phyloP scores from a whole-genome alignment of 2,113 vertebrate genomes.

The Falcunculus frontatus region DNA sequence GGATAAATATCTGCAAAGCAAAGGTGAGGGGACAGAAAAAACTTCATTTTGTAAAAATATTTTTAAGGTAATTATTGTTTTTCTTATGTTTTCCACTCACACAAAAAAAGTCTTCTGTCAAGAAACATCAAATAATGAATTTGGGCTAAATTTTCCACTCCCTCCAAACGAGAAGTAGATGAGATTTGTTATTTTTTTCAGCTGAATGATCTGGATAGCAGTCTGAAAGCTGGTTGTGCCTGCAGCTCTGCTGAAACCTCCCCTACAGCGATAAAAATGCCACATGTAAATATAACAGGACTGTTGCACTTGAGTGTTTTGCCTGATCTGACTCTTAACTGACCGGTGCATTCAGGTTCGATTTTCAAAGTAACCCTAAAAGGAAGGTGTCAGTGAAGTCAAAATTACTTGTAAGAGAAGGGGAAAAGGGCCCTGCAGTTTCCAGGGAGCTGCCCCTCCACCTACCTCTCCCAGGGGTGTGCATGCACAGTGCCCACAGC shows the following conservation, averaged over 20 bases:
- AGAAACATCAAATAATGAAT: not conserved
- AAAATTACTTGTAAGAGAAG: not conserved
- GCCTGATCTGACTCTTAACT: not conserved
- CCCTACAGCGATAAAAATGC: not conserved
- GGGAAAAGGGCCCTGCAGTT: not conserved
- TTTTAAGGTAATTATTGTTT: not conserved
- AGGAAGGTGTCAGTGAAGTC: not conserved
- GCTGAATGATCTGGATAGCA: not conserved
- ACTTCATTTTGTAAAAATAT: constrained; percentile 52
- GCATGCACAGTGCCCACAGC: too few relatives aligned
- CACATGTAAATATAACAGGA: not conserved
- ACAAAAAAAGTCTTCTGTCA: not conserved
- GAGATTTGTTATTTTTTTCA: not conserved
- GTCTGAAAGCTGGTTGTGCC: not conserved
- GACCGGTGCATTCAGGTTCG: not conserved
- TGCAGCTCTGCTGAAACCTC: not conserved
- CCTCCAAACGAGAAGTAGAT: not conserved
- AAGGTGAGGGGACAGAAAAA: constrained; percentile 63
- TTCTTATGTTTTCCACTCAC: not conserved
- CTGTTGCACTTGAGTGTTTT: not conserved
- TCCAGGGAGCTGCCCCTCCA: not conserved
- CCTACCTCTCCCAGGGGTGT: accelerated
- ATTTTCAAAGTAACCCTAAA: not conserved
- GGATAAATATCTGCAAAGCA: constrained; percentile 74
- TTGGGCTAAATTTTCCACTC: not conserved